A percentile compares a stretch with the other conserved stretches of the same genome.
Conservation (phyloP, 1,140 invertebrate genomes). For the Drosophila bocki region DNA sequence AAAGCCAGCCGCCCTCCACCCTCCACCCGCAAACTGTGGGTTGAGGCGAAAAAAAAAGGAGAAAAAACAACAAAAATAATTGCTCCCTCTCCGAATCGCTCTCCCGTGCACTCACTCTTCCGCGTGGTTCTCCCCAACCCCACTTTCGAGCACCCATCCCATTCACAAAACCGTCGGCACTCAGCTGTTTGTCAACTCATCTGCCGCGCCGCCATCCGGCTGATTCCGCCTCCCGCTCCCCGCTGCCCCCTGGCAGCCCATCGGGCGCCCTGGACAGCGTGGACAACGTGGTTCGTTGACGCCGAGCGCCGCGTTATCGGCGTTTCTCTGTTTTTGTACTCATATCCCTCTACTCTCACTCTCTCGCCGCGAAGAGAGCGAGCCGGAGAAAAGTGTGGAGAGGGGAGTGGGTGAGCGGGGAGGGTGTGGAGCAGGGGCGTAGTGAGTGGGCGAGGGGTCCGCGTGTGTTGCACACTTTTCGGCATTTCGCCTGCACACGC, state of each 20-base stretch:
- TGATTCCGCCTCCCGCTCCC: constrained; percentile 45
- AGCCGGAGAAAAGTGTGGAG: background rate
- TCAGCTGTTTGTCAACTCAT: constrained; percentile 84
- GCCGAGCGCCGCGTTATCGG: constrained; percentile 77
- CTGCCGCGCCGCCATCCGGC: constrained; percentile 76
- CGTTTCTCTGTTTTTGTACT: constrained; percentile 85
- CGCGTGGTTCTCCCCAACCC: constrained; percentile 13
- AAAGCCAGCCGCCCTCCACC: constrained; percentile 15
- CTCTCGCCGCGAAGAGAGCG: background rate
- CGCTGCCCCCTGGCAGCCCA: background rate
- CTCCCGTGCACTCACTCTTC: constrained; percentile 3
- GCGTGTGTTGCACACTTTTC: constrained; percentile 82
- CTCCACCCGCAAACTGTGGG: constrained; percentile 40
- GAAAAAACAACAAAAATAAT: constrained; percentile 81
- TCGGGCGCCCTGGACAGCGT: constrained; percentile 29
- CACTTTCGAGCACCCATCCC: constrained; percentile 52
- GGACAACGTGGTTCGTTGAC: constrained; percentile 72
- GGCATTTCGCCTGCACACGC: constrained; percentile 80
- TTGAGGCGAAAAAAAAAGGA: constrained; percentile 47
- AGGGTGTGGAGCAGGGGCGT: background rate
- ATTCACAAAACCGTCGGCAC: constrained; percentile 80
- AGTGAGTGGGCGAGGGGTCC: constrained; percentile 4
- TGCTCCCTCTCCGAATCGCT: constrained; percentile 45
- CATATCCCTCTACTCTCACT: constrained; percentile 71
- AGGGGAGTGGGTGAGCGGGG: background rate